Evolutionary conservation across 2,113 vertebrate genomes (phyloP), one percentile per base, ranked within the genome.

Genomic region (Chaetodon trifascialis): DNA sequence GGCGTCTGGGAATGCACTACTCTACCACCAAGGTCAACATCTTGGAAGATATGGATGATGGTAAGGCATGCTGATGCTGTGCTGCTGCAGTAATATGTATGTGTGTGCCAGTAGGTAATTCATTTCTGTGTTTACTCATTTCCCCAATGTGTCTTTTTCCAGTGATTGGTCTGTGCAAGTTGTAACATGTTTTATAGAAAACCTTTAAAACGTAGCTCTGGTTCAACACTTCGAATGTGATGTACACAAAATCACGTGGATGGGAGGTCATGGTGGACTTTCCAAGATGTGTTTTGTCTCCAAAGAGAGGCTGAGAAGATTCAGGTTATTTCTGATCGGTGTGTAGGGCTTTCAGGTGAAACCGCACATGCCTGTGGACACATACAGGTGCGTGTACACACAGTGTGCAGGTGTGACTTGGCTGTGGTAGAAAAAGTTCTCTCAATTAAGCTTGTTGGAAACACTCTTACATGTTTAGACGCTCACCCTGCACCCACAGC

Each of bases 11-110:
- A 10, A 70, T 80, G 0, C 95, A 95, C 81, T 96, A 96, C 90
- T 91, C 94, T 30, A 95, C 89, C 16, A 76, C 95, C 79, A 94
- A 7, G 56, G 83, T 99, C 81, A 95, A 90, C 55, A 98, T 99
- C 85, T 47, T 96, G 11, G 95, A 96, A 4, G 97, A 99, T 86
- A 91, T 88, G 79, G 95, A 97, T 30, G 97, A 99, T 2, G 97
- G 97, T 99, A 93, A 96, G 96, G 15, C 60, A 1, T 30, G 5
- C 10, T 34, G 15, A 59, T 17, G 6, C 52, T 63, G 5, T 8
- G 6, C 76, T 54, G 58, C n/a, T 66, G 10, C 30, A 30, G 30
- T 30, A 30, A 62, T 25, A 56, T 49, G 6, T 75, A 17, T 23
- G 51, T n/a, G 30, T 30, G 30, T 30, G 30, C 30, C 30, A 30